These are phyloP conservation scores for Samia ricini DNA, from an alignment of 1,140 invertebrate species.

Conservation along the genomic window DNA sequence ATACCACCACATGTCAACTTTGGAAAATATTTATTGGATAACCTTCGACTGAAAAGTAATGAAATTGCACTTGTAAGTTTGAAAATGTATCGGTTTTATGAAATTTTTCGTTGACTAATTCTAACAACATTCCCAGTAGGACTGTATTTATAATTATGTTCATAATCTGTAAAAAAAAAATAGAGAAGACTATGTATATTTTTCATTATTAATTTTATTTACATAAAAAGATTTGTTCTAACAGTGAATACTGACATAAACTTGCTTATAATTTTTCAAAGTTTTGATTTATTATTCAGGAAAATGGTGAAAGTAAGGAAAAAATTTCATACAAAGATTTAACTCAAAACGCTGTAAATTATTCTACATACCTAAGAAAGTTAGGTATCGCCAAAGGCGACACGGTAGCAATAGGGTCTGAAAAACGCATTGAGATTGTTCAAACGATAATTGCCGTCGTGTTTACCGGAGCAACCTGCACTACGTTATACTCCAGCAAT, in stretches of 20 bases:
- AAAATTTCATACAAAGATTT: conserved; percentile 43
- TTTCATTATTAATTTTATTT: too few relatives aligned
- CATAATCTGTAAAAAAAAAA: too few relatives aligned
- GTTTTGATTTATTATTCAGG: conserved; percentile 24
- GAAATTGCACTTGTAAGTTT: conserved; percentile 48
- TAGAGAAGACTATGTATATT: too few relatives aligned
- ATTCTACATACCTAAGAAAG: conserved; percentile 34
- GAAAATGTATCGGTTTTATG: not conserved
- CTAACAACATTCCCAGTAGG: too few relatives aligned
- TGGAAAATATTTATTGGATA: conserved; percentile 49
- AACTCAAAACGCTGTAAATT: conserved; percentile 45
- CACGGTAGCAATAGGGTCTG: conserved; percentile 79
- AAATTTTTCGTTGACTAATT: too few relatives aligned
- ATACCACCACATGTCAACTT: conserved; percentile 54
- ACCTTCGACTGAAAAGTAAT: conserved; percentile 25
- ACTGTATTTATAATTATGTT: too few relatives aligned
- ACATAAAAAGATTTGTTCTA: too few relatives aligned
- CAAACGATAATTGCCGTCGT: conserved; percentile 76
- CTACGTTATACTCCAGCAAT: conserved; percentile 55
- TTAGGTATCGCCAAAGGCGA: conserved; percentile 71
- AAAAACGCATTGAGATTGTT: conserved; percentile 80
- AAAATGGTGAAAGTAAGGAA: conserved; percentile 36
- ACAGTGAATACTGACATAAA: too few relatives aligned
- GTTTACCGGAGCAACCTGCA: conserved; percentile 49
- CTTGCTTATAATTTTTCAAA: too few relatives aligned